These are phyloP conservation scores for Rhyacophila brunnea DNA, from an alignment of 1,140 invertebrate genomes.

Conservation along the genomic window DNA sequence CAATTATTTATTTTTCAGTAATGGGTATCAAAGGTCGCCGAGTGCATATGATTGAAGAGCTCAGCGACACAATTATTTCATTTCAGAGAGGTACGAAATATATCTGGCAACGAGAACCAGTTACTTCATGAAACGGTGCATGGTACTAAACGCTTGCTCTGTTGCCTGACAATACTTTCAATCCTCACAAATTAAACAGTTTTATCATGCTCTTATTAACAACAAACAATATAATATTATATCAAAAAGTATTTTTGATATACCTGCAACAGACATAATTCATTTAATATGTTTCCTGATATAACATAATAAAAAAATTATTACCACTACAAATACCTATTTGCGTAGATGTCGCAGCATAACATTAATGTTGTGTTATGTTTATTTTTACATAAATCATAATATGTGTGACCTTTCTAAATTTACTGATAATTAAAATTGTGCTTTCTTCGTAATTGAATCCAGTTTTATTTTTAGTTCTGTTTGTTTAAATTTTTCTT, in stretches of 20 bases:
- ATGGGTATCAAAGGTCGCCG: constrained; percentile 97
- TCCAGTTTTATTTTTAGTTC: too few relatives aligned
- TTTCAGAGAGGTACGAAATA: constrained; percentile 89
- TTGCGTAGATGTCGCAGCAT: too few relatives aligned
- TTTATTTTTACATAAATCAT: too few relatives aligned
- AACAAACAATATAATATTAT: background rate
- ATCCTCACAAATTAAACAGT: background rate
- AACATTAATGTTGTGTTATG: too few relatives aligned
- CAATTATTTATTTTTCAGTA: constrained; percentile 65
- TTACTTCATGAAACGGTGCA: constrained; percentile 18
- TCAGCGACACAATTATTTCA: constrained; percentile 96
- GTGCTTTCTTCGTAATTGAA: too few relatives aligned
- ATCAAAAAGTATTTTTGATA: background rate
- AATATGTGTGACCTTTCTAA: too few relatives aligned
- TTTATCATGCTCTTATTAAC: background rate
- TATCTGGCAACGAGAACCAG: background rate
- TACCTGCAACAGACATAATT: too few relatives aligned
- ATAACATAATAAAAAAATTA: too few relatives aligned
- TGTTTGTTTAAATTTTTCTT: too few relatives aligned
- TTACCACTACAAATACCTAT: too few relatives aligned
- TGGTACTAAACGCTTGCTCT: constrained; percentile 24
- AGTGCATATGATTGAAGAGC: constrained; percentile 96
- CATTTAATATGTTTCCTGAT: too few relatives aligned
- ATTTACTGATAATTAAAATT: too few relatives aligned
- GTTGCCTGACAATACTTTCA: background rate